Percentiles rank a stretch among this genome's conserved stretches.
phyloP scores from a whole-genome alignment of 92 coral and sea anemone genomes.

The Bergia sp. region DNA sequence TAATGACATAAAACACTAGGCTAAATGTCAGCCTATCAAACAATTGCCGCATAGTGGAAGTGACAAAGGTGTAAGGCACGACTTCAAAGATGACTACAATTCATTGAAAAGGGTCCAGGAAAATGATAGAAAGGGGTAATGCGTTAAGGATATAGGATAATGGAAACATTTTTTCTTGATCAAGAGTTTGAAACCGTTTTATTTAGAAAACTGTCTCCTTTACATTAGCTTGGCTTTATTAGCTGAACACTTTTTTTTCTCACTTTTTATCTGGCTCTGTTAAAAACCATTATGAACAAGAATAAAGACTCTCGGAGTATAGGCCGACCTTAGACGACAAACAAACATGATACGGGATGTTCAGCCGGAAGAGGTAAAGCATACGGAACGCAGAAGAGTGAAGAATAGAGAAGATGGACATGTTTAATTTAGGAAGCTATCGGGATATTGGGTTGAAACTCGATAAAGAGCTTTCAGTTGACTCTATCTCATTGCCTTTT shows the following conservation, averaged over 20 bases:
- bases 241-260: not conserved
- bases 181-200: no score
- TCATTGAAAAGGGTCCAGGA: not conserved
- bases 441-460: no score
- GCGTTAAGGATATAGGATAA: not conserved
- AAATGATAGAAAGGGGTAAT: not conserved
- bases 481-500: no score
- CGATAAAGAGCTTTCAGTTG: no score
- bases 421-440: no score
- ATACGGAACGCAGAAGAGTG: no score
- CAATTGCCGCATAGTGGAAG: not conserved
- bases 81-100: no score
- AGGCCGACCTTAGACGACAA: not conserved
- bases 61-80: not conserved
- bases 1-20: not conserved
- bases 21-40: not conserved
- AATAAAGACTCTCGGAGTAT: no score
- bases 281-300: no score
- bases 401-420: no score
- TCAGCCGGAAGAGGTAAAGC: no score
- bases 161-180: no score
- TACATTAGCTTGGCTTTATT: not conserved
- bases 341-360: not conserved
- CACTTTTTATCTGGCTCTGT: not conserved
- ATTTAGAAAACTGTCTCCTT: not conserved